Conservation (phyloP, 2,797 vertebrate species). For the Hippoglossus hippoglossus region DNA sequence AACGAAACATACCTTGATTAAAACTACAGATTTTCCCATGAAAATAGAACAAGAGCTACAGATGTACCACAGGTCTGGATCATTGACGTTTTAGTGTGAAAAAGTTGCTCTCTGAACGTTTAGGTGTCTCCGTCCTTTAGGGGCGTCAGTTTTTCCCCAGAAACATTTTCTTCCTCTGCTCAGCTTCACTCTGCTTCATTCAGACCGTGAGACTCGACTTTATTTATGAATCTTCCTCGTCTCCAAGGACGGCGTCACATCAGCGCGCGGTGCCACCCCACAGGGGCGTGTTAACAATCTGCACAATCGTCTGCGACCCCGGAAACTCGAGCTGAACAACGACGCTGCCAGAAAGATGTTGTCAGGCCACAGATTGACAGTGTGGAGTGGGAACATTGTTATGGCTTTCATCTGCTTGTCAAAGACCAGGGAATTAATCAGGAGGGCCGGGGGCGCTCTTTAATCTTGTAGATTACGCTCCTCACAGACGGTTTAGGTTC, state of each 20-base stretch:
- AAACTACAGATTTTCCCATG: too few relatives aligned
- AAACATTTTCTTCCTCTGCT: too few relatives aligned
- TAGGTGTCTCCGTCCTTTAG: too few relatives aligned
- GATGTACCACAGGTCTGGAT: too few relatives aligned
- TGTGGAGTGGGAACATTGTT: background rate
- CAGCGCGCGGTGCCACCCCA: too few relatives aligned
- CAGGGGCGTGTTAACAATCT: background rate
- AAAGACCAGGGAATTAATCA: constrained; percentile 57
- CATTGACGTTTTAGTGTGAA: too few relatives aligned
- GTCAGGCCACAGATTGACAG: background rate
- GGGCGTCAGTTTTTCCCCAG: too few relatives aligned
- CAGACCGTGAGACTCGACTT: background rate
- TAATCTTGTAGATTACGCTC: constrained; percentile 67
- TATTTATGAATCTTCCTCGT: background rate
- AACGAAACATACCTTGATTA: too few relatives aligned
- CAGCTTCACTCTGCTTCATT: too few relatives aligned
- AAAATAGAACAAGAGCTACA: too few relatives aligned
- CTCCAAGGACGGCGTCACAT: background rate
- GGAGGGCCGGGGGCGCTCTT: constrained; percentile 36
- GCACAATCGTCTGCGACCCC: background rate
- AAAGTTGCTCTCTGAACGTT: too few relatives aligned
- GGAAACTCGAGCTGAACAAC: background rate
- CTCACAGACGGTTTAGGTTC: constrained; percentile 40
- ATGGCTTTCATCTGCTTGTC: constrained; percentile 55
- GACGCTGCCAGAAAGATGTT: too few relatives aligned